These are phyloP conservation scores for Orchestes rusci DNA, from an alignment of 2,888 invertebrate genomes.

Conservation along the genomic window DNA sequence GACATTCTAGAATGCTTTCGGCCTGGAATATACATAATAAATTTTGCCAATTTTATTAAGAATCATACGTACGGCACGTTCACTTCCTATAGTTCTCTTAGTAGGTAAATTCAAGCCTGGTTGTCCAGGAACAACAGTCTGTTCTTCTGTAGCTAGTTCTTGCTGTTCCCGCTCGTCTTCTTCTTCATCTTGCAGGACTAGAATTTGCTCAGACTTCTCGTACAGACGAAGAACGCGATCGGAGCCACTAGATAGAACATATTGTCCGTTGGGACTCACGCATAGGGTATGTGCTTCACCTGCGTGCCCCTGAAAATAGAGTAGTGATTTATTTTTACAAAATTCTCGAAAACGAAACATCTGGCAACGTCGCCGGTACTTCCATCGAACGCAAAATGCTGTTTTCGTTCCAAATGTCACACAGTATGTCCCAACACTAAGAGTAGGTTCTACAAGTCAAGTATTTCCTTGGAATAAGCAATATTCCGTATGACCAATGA, in stretches of 20 bases:
- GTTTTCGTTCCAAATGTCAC: too few species aligned
- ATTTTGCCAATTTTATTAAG: not conserved
- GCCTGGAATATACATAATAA: constrained; percentile 47
- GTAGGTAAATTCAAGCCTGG: constrained; percentile 71
- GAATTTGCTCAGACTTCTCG: constrained; percentile 77
- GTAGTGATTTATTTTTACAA: too few species aligned
- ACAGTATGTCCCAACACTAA: too few species aligned
- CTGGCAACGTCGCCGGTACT: too few species aligned
- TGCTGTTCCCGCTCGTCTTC: constrained; percentile 77
- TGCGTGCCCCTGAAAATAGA: constrained; percentile 66
- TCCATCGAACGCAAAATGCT: too few species aligned
- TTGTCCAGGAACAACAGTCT: constrained; percentile 60
- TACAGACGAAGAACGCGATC: constrained; percentile 83
- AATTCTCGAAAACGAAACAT: too few species aligned
- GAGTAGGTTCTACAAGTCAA: too few species aligned
- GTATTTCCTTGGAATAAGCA: too few species aligned
- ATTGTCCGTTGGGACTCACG: constrained; percentile 75
- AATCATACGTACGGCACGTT: constrained; percentile 65
- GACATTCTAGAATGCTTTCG: constrained; percentile 85
- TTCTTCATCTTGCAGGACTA: constrained; percentile 87
- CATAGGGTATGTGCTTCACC: constrained; percentile 70
- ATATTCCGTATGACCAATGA: too few species aligned
- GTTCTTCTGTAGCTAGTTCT: constrained; percentile 66
- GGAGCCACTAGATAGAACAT: constrained; percentile 71
- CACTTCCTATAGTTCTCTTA: constrained; percentile 79